phyloP scores from a whole-genome alignment of 2,888 invertebrate genomes.

The Caenorhabditis sp. region DNA sequence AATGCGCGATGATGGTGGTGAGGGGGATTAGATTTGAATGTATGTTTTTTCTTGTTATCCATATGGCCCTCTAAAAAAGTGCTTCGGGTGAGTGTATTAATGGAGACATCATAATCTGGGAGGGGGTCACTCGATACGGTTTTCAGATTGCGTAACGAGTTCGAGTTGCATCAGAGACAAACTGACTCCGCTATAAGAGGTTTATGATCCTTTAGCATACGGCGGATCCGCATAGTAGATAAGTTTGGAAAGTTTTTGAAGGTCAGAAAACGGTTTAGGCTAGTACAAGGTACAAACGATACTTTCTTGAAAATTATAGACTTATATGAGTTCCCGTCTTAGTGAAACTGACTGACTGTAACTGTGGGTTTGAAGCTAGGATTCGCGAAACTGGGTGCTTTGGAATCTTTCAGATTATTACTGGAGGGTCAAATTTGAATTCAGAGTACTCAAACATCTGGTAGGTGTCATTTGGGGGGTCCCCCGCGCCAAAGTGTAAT shows the following conservation, averaged over 20 bases:
- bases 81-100: neutral
- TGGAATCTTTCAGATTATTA: too few relatives aligned
- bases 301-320: too few relatives aligned
- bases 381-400: too few relatives aligned
- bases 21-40: neutral
- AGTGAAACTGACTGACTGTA: too few relatives aligned
- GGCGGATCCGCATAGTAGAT: conserved; percentile 32
- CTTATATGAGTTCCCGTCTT: too few relatives aligned
- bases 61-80: too few relatives aligned
- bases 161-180: conserved; percentile 50
- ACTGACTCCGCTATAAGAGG: conserved; percentile 39
- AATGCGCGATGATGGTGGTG: conserved; percentile 12
- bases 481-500: conserved; percentile 35
- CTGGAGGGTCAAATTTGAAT: neutral
- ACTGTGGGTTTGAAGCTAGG: too few relatives aligned
- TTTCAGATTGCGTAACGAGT: conserved; percentile 1
- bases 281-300: neutral
- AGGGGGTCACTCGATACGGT: conserved; percentile 7
- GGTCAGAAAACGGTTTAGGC: neutral
- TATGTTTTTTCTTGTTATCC: neutral
- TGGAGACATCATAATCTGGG: neutral
- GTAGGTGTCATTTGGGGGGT: conserved; percentile 47
- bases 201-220: conserved; percentile 46
- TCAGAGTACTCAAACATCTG: conserved; percentile 36
- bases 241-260: conserved; percentile 8